phyloP scores from a whole-genome alignment of 2,797 vertebrate species.

The Hippopotamyrus pictus region DNA sequence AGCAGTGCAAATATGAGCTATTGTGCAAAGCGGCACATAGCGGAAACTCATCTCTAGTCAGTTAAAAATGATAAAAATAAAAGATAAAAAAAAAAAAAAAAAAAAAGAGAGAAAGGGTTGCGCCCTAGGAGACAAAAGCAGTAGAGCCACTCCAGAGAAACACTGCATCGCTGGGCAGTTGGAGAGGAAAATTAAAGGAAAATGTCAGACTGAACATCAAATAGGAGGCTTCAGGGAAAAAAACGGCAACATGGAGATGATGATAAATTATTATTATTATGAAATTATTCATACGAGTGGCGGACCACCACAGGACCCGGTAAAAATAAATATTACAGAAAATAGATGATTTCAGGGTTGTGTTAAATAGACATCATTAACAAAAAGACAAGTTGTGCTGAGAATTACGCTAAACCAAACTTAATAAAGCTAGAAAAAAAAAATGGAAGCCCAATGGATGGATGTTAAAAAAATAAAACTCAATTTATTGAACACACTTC shows the following conservation, averaged over 20 bases:
- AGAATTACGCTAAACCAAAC: conserved; percentile 59
- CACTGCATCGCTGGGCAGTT: conserved; percentile 41
- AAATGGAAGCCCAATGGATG: conserved; percentile 65
- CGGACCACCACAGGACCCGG: not conserved
- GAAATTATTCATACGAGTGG: conserved; percentile 35
- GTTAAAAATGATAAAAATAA: conserved; percentile 48
- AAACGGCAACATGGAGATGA: conserved; percentile 43
- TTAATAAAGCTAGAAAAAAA: conserved; percentile 61
- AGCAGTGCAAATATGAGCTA: conserved; percentile 44
- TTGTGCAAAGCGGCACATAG: conserved; percentile 30
- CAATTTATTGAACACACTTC: conserved; percentile 41
- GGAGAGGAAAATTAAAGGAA: conserved; percentile 17
- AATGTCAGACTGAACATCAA: conserved; percentile 28
- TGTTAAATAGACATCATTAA: conserved; percentile 59
- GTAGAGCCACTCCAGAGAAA: conserved; percentile 33
- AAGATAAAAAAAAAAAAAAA: not conserved
- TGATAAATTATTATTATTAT: conserved; percentile 46
- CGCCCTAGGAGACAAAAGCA: not conserved
- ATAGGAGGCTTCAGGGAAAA: conserved; percentile 40
- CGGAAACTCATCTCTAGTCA: conserved; percentile 51
- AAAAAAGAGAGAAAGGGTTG: not conserved
- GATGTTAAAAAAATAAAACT: conserved; percentile 56
- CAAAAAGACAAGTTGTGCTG: conserved; percentile 52
- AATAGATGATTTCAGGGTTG: conserved; percentile 67
- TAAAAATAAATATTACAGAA: conserved; percentile 81